These are phyloP conservation scores for Daphoenositta chrysoptera DNA, from an alignment of 2,113 vertebrate genomes.

Conservation along the genomic window DNA sequence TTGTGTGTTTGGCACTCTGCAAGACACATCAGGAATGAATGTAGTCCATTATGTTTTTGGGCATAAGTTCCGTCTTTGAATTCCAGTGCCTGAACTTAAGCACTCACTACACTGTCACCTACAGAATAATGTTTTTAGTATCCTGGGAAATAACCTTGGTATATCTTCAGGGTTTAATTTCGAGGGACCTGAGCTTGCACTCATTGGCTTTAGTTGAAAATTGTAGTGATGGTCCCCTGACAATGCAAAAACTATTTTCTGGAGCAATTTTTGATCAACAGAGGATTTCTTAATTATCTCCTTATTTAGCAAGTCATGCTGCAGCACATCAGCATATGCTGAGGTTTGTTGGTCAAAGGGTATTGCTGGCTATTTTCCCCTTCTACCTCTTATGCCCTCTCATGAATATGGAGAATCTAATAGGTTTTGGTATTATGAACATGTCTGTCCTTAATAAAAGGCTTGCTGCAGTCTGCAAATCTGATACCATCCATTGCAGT, in stretches of 20 bases:
- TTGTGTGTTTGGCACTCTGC: constrained; percentile 23
- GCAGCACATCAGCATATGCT: not conserved
- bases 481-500: constrained; percentile 15
- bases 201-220: not conserved
- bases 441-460: constrained; percentile 5
- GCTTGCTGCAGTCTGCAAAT: constrained; percentile 60
- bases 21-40: not conserved
- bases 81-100: not conserved
- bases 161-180: not conserved
- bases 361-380: not conserved
- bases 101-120: not conserved
- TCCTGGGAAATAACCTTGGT: not conserved
- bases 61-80: not conserved
- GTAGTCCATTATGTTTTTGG: not conserved
- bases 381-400: not conserved
- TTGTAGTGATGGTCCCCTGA: not conserved
- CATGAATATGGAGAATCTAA: not conserved
- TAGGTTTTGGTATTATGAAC: not conserved
- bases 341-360: not conserved
- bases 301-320: not conserved
- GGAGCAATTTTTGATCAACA: not conserved
- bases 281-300: not conserved
- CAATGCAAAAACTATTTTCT: not conserved
- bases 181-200: not conserved
- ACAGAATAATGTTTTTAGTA: not conserved